Base-by-base conservation (phyloP, 1,140 invertebrate genomes). In the Cydia strobilella region DNA sequence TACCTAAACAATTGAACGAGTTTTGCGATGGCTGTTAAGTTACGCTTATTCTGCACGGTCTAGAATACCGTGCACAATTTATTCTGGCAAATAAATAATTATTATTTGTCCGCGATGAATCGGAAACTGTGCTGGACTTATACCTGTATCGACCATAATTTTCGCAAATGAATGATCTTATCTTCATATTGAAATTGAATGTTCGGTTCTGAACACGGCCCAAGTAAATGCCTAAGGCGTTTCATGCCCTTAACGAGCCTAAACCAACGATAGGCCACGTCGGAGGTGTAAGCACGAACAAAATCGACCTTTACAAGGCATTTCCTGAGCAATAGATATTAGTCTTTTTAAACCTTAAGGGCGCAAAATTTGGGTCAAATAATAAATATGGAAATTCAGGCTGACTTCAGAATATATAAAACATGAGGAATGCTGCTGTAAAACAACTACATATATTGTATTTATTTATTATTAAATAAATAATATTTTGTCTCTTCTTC, bases 221-320 rank as follows among this genome's bases (percentile, higher is more conserved):
- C n/a, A 65, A 27, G 27, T 31, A 18, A 31, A 18, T 31, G 27
- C 65, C 31, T 18, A 69, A 35, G n/a, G 27, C 65, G 18, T 35
- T 69, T 69, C 65, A 69, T 39, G n/a, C n/a, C 65, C 65, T 39
- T 69, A 69, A 69, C 31, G 65, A 35, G 27, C 12, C 31, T 9
- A n/a, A 7, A 18, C n/a, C 27, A 18, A 18, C 27, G 65, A 69
- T 69, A 69, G 31, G 31, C 35, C 65, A 69, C 65, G 65, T 18
- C 1, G 65, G 15, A 35, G 27, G n/a, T 18, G 27, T 10, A 3
- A 35, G 65, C 65, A 69, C 65, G 65, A 69, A 69, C 31, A 35
- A 69, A 69, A 39, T 10, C 35, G 23, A 18, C 65, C 65, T 69
- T 69, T 69, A 35, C 15, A 39, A 69, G 31, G 31, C 27, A 69